Evolutionary conservation across 2,113 vertebrate species (phyloP).

Genomic region (Thunnus maccoyii): DNA sequence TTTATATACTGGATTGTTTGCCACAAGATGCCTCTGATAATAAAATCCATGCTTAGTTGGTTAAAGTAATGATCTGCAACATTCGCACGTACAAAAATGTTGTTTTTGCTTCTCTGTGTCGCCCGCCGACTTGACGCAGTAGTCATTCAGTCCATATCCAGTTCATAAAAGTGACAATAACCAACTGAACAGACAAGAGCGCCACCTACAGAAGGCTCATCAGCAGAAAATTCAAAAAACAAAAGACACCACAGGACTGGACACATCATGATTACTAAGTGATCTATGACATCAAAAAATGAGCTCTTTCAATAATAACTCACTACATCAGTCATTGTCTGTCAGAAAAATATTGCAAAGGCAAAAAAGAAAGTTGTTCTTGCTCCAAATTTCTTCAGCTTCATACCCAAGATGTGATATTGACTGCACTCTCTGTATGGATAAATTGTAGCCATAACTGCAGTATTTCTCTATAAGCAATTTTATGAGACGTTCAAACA

Average conservation of each 20-base stretch:
- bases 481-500: background rate
- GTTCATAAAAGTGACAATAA: background rate
- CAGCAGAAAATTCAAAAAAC: background rate
- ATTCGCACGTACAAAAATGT: slow-evolving; percentile 30
- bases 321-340: background rate
- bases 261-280: background rate
- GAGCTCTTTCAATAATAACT: background rate
- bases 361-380: background rate
- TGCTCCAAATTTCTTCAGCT: background rate
- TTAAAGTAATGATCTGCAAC: slow-evolving; percentile 21
- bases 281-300: background rate
- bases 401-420: background rate
- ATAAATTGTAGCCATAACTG: background rate
- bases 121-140: background rate
- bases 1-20: slow-evolving; percentile 42
- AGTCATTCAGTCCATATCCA: background rate
- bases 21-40: slow-evolving; percentile 30
- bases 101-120: background rate
- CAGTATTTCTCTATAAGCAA: background rate
- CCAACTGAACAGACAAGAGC: background rate
- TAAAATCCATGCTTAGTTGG: slow-evolving; percentile 28
- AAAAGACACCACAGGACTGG: background rate
- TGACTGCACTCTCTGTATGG: background rate
- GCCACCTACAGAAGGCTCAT: slow-evolving; percentile 13
- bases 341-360: background rate